Percentiles rank a stretch among this genome's conserved stretches.
These are phyloP conservation scores for Cryptocephalus primarius DNA, from an alignment of 2,888 invertebrate genomes.

Conservation along the genomic window DNA sequence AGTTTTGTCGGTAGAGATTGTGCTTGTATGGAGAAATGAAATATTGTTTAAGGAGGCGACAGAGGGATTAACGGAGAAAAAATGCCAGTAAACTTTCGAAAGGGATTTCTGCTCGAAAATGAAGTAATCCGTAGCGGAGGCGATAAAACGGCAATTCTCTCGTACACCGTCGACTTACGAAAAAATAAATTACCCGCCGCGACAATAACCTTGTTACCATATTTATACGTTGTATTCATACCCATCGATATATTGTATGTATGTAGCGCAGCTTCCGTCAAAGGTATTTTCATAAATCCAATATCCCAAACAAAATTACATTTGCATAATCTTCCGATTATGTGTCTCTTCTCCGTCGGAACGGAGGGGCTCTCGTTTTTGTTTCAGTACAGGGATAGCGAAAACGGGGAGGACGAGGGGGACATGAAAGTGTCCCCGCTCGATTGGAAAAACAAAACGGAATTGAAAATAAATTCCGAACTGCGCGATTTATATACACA, in stretches of 20 bases:
- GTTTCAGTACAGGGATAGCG: not conserved
- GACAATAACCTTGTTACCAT: constrained; percentile 17
- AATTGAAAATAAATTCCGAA: constrained; percentile 15
- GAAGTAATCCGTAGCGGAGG: too few species aligned
- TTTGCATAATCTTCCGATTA: constrained; percentile 38
- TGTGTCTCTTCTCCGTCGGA: constrained; percentile 18
- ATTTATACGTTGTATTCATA: constrained; percentile 21
- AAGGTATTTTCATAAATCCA: constrained; percentile 37
- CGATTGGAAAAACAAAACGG: constrained; percentile 20
- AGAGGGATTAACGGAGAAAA: too few species aligned
- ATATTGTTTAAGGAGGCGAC: too few species aligned
- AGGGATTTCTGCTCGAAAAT: too few species aligned
- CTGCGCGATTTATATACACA: constrained; percentile 5
- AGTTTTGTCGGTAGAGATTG: too few species aligned
- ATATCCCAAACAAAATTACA: constrained; percentile 38
- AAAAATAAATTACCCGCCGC: constrained; percentile 8
- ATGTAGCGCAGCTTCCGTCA: constrained; percentile 25
- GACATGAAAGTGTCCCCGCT: constrained; percentile 11
- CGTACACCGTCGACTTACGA: too few species aligned
- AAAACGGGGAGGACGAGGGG: constrained; percentile 1
- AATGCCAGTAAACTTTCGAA: too few species aligned
- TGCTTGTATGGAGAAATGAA: too few species aligned
- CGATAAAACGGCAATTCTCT: too few species aligned
- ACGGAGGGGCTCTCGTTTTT: constrained; percentile 3
- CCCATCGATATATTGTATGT: constrained; percentile 23